A percentile compares a stretch with the other conserved stretches of the same genome.
Conservation (phyloP, 37 sponge, comb jelly and placozoan genomes). For the Cliona cf. orientalis region DNA sequence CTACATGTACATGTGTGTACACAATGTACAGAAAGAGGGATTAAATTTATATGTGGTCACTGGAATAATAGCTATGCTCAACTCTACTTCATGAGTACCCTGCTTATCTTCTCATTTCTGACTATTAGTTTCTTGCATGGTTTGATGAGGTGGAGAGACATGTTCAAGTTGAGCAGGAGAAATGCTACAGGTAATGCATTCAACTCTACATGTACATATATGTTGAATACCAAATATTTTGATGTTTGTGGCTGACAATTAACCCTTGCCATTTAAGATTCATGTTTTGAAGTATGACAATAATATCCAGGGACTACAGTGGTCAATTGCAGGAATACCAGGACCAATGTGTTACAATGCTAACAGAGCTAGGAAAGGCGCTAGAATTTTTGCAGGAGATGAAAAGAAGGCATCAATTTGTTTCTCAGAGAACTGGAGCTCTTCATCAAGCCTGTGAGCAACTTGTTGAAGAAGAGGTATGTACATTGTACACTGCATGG, state of each 20-base stretch:
- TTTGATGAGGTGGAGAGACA: constrained; percentile 62
- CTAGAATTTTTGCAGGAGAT: constrained; percentile 73
- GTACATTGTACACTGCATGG: too few species aligned
- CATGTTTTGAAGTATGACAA: not conserved
- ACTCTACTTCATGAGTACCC: too few species aligned
- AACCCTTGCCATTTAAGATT: not conserved
- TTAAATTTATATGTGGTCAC: not conserved
- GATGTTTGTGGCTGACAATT: not conserved
- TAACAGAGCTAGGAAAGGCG: constrained; percentile 65
- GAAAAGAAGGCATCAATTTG: constrained; percentile 76
- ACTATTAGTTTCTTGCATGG: constrained; percentile 71
- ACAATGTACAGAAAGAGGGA: not conserved
- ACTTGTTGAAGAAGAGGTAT: constrained; percentile 87
- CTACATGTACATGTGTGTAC: not conserved
- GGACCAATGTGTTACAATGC: constrained; percentile 69
- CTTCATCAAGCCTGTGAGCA: constrained; percentile 96
- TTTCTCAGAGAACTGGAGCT: constrained; percentile 82
- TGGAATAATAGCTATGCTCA: not conserved
- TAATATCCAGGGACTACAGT: constrained; percentile 61
- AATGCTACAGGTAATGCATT: constrained; percentile 53
- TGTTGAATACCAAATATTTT: too few species aligned
- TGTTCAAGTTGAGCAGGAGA: constrained; percentile 45
- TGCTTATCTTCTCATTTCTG: too few species aligned
- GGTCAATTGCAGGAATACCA: constrained; percentile 78
- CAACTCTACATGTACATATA: not conserved